Evolutionary conservation across 2,888 invertebrate species (phyloP), one percentile per base, ranked within the genome.

Genomic region (Aphodius granarius): DNA sequence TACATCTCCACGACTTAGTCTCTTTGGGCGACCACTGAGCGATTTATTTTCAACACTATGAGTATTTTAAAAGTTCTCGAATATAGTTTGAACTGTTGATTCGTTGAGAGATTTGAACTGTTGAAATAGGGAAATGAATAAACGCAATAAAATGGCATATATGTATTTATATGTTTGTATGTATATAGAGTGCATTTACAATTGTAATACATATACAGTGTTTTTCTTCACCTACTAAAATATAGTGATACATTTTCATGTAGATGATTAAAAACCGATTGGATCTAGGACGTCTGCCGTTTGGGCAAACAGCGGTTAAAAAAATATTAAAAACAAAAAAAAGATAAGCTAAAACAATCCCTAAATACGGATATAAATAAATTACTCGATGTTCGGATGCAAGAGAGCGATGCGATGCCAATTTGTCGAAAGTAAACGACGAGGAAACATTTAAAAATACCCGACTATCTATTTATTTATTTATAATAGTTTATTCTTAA

Each of bases 181-280:
- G 78, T 82, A 82, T 82, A 82, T 82, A 83, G 84, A 85, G 86
- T 86, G 86, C 86, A 86, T 86, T 86, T 86, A 86, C 86, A 86
- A 85, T 86, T 85, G 83, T 85, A 85, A 84, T 86, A 86, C 86
- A 86, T 85, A 86, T 85, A 86, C 83, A 85, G 85, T 86, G 84
- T 84, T 84, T 83, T 84, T 83, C 83, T 84, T 81, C 81, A 77
- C 80, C 80, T 80, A 80, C 80, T 80, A 78, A 80, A 80, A 81
- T 79, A 80, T 78, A 79, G 78, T 74, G 75, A 20, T 66, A 75
- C 65, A 72, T 77, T 77, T 75, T 43, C 4, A 43, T 65, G 77
- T 77, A 77, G 77, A 77, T 77, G 77, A 77, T 70, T 13, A 71
- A 73, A 77, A 68, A 75, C 63, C 43, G 43, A 43, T 43, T 43